Base-by-base conservation (phyloP, 1,140 invertebrate species). In the Heliconius himera region DNA sequence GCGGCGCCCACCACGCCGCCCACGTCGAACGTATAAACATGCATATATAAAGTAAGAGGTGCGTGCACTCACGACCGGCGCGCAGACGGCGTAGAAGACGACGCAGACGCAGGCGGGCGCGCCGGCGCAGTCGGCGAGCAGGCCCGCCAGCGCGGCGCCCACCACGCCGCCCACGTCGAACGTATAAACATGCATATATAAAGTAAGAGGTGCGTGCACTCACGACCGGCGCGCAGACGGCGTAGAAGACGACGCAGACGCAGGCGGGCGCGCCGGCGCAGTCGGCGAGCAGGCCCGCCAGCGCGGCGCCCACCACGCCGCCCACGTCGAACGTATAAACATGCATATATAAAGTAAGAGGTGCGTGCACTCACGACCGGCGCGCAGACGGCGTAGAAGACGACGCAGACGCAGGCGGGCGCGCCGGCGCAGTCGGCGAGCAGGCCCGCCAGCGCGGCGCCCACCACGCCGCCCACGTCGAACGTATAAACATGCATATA, bases 271-370 rank as follows among this genome's bases (percentile, higher is more conserved):
- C 98, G 51, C 97, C 97, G 49, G 95, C 97, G 79, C 96, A 95
- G 95, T 99, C 99, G 9, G 97, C 98, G 38, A 99, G 89, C 70
- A 97, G 89, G 2, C 99, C 99, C 38, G 98, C 98, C 76, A 97
- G 89, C 79, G 99, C 97, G 22, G 98, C 98, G 72, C 98, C 99
- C 86, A 96, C 85, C 83, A 98, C 97, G 26, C 98, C 98, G 70
- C 98, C 98, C 70, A 98, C 96, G 95, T 99, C 99, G 94, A 99
- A 99, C 2, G 98, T n/a, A n/a, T n/a, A n/a, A n/a, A n/a, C n/a
- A n/a, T n/a, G 8, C 38, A 41, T 41, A 41, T 41, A 41, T 41
- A 41, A 41, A 41, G 38, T 41, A 11, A 8, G 9, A 41, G 38
- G 9, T 9, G n/a, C n/a, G n/a, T n/a, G 66, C 4, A 89, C 95